phyloP scores from a whole-genome alignment of 2,113 vertebrate genomes.

The Terrapene triunguis region DNA sequence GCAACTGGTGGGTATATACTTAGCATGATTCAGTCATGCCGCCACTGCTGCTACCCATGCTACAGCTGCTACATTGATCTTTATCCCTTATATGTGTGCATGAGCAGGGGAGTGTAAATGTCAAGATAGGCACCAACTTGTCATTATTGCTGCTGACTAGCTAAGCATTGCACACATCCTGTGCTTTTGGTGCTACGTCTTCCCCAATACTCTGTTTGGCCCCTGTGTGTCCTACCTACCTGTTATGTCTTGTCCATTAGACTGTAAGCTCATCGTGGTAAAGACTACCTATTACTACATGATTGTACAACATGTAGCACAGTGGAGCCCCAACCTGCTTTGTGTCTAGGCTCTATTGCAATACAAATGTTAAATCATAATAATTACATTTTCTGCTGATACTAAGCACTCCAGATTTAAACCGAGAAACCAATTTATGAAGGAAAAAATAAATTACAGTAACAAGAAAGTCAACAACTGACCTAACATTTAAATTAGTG shows the following conservation, averaged over 20 bases:
- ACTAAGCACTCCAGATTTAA: neutral
- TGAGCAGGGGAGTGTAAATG: neutral
- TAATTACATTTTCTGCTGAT: neutral
- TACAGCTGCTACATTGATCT: neutral
- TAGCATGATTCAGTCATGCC: neutral
- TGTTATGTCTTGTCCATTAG: neutral
- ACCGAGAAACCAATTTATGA: constrained; percentile 7
- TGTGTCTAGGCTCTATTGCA: neutral
- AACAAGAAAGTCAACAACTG: neutral
- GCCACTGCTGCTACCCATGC: neutral
- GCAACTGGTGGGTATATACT: neutral
- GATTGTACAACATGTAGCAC: neutral
- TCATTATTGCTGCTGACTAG: neutral
- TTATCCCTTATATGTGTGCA: neutral
- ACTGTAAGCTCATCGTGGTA: neutral
- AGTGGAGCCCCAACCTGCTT: neutral
- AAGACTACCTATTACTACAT: neutral
- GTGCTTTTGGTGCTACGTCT: neutral
- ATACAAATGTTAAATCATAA: neutral
- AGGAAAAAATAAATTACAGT: neutral
- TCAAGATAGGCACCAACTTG: neutral
- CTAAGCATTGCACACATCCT: neutral
- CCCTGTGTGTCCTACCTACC: neutral
- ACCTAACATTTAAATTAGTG: neutral
- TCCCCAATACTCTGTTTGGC: neutral